Percentiles rank a stretch among this genome's conserved stretches.
Evolutionary conservation across 1,140 invertebrate genomes (phyloP).

Genomic region (Drosophila hydei): DNA sequence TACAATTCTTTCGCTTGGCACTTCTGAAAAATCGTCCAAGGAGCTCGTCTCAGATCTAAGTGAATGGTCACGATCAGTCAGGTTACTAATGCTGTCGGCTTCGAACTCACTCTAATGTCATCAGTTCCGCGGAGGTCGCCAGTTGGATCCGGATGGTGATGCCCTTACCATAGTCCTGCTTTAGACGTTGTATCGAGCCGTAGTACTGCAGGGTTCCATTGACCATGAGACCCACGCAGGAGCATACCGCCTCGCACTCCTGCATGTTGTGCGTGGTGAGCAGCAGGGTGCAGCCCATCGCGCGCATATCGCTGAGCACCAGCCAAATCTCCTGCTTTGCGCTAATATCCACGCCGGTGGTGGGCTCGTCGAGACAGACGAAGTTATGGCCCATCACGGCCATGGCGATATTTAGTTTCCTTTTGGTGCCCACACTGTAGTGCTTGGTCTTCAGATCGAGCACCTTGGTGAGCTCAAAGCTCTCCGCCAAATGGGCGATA

Average conservation of each 20-base stretch:
- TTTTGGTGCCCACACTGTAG: constrained; percentile 93
- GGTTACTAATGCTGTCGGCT: too few species aligned
- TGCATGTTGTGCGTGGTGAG: constrained; percentile 88
- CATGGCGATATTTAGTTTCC: constrained; percentile 94
- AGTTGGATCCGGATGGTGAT: constrained; percentile 77
- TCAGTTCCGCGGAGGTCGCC: constrained; percentile 51
- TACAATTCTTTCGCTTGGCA: too few species aligned
- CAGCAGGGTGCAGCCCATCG: constrained; percentile 67
- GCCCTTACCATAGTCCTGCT: constrained; percentile 82
- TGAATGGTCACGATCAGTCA: too few species aligned
- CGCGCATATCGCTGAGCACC: constrained; percentile 60
- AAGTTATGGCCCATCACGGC: constrained; percentile 89
- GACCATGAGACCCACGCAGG: constrained; percentile 91
- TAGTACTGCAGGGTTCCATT: constrained; percentile 87
- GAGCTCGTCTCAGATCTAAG: too few species aligned
- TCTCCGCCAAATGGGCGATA: constrained; percentile 14
- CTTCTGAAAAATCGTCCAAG: too few species aligned
- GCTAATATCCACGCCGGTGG: constrained; percentile 95
- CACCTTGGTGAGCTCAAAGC: constrained; percentile 24
- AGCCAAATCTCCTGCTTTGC: constrained; percentile 96
- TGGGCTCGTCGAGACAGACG: constrained; percentile 95
- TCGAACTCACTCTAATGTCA: not conserved
- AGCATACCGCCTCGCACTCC: constrained; percentile 91
- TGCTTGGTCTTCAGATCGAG: constrained; percentile 32
- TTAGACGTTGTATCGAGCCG: constrained; percentile 81